phyloP scores from a whole-genome alignment of 2,888 invertebrate genomes.

The Acronicta leporina region DNA sequence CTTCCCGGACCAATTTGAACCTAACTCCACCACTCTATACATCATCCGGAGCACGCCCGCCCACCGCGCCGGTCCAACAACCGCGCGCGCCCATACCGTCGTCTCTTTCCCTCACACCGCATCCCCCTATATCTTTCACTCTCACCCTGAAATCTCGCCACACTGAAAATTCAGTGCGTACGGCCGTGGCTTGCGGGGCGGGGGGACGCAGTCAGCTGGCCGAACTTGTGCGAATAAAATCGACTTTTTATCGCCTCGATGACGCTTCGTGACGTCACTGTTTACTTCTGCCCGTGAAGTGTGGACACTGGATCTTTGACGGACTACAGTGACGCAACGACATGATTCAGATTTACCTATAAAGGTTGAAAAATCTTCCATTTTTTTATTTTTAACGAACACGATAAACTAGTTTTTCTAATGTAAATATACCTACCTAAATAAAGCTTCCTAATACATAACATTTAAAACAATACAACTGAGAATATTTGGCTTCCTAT shows the following conservation, averaged over 20 bases:
- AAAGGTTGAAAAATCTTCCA: slow-evolving; percentile 17
- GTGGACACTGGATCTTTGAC: slow-evolving; percentile 75
- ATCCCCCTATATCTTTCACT: slow-evolving; percentile 61
- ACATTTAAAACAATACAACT: slow-evolving; percentile 6
- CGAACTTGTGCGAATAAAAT: slow-evolving; percentile 89
- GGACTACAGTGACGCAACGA: slow-evolving; percentile 69
- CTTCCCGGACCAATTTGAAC: slow-evolving; percentile 93
- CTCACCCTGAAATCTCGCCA: slow-evolving; percentile 81
- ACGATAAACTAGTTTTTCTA: not conserved
- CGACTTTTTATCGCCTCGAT: slow-evolving; percentile 88
- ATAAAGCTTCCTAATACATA: not conserved
- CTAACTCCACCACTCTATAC: slow-evolving; percentile 93
- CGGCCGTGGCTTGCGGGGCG: slow-evolving; percentile 67
- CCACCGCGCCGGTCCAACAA: slow-evolving; percentile 81
- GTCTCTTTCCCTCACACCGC: slow-evolving; percentile 68
- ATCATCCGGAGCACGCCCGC: slow-evolving; percentile 89
- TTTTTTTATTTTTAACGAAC: not conserved
- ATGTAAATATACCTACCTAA: not conserved
- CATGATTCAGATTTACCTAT: slow-evolving; percentile 45
- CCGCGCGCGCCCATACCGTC: slow-evolving; percentile 67
- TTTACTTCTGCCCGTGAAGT: slow-evolving; percentile 80
- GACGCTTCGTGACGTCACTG: slow-evolving; percentile 89
- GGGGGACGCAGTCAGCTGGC: slow-evolving; percentile 86
- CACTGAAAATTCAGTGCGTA: slow-evolving; percentile 82
- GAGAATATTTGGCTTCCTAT: slow-evolving; percentile 1